A percentile compares a stretch with the other conserved stretches of the same genome.
Evolutionary conservation across 2,797 vertebrate species (phyloP).

Genomic region (Microchirus variegatus): DNA sequence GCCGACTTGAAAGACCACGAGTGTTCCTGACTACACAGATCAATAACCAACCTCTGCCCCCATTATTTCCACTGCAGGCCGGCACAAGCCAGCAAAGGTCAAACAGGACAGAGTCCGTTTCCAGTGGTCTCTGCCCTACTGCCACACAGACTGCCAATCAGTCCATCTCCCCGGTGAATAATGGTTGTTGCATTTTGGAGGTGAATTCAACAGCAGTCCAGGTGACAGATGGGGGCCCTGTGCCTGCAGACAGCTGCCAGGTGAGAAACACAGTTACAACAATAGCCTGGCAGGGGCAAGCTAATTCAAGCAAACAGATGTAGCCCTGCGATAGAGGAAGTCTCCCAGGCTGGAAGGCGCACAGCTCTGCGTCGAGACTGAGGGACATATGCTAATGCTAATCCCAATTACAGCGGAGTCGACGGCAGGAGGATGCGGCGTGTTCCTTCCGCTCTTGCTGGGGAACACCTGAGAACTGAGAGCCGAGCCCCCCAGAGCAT

Average conservation of each 20-base stretch:
- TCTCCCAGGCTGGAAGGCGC: conserved; percentile 28
- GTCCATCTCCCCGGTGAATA: conserved; percentile 46
- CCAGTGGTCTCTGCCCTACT: conserved; percentile 32
- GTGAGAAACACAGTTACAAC: conserved; percentile 66
- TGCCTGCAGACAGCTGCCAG: conserved; percentile 67
- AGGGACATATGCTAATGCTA: conserved; percentile 70
- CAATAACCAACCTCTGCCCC: conserved; percentile 38
- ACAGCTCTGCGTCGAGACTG: conserved; percentile 32
- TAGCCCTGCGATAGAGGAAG: conserved; percentile 35
- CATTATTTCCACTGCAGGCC: conserved; percentile 25
- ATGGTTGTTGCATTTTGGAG: conserved; percentile 48
- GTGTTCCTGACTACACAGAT: conserved; percentile 16
- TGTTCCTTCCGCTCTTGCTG: conserved; percentile 23
- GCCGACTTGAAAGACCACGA: conserved; percentile 6
- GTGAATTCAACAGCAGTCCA: conserved; percentile 54
- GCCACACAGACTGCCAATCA: conserved; percentile 47
- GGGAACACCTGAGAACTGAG: conserved; percentile 49
- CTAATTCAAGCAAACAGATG: conserved; percentile 65
- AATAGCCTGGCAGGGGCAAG: conserved; percentile 48
- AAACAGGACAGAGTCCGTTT: conserved; percentile 25
- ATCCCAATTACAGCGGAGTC: conserved; percentile 72
- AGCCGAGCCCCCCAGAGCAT: conserved; percentile 31
- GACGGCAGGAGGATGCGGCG: conserved; percentile 34
- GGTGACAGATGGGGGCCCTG: conserved; percentile 71
- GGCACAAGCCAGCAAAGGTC: conserved; percentile 36